phyloP scores from a whole-genome alignment of 2,888 invertebrate genomes.

The Saturnia japonica region DNA sequence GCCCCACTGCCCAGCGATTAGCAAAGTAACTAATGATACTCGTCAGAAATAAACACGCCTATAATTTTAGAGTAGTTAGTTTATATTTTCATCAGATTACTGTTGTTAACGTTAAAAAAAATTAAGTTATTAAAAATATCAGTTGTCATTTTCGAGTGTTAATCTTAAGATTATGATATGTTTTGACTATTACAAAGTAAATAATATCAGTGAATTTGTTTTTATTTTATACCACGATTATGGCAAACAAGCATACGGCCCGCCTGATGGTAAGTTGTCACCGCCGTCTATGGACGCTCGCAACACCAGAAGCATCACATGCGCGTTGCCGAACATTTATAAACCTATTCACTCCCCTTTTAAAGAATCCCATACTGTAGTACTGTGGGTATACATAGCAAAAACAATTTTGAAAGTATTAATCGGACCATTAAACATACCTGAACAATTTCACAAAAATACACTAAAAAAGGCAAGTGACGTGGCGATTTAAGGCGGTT shows the following conservation, averaged over 20 bases:
- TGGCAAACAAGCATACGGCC: no score
- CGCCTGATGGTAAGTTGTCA: no score
- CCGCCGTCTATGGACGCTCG: no score
- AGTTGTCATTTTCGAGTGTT: no score
- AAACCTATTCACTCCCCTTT: no score
- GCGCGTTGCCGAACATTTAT: no score
- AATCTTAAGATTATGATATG: no score
- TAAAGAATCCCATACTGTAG: no score
- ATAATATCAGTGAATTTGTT: no score
- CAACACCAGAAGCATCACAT: no score
- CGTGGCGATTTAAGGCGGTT: slow-evolving; percentile 56
- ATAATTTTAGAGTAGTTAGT: slow-evolving; percentile 20
- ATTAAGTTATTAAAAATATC: not conserved
- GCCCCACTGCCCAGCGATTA: slow-evolving; percentile 27
- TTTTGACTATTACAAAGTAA: no score
- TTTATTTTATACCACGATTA: no score
- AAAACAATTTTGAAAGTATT: not conserved
- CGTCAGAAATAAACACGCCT: slow-evolving; percentile 28
- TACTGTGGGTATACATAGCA: not conserved
- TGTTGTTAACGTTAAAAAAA: not conserved
- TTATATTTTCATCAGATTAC: not conserved
- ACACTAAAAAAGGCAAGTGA: slow-evolving; percentile 43
- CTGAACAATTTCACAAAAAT: not conserved
- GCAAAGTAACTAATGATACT: slow-evolving; percentile 39
- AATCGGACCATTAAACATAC: not conserved